Conservation (phyloP, 2,888 invertebrate species). For the Cantharis lateralis region DNA sequence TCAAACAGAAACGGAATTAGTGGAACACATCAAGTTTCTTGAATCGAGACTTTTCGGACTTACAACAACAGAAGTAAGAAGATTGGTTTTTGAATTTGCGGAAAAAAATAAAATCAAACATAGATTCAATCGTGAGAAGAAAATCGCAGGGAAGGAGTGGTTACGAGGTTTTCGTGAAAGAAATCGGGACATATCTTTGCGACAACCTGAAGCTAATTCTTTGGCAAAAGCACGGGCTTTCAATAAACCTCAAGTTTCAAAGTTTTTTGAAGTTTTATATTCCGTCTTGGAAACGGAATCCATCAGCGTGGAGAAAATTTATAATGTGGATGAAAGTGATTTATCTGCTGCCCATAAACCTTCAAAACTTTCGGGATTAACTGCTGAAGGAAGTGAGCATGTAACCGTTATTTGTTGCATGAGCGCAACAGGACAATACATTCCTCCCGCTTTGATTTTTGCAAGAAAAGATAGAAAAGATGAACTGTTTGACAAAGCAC, state of each 20-base stretch:
- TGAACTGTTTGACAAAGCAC: slow-evolving; percentile 28
- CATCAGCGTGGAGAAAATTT: too few relatives aligned
- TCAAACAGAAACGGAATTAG: too few relatives aligned
- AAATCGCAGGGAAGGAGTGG: background rate
- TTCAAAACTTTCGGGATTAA: background rate
- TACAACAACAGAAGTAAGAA: background rate
- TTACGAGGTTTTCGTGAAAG: background rate
- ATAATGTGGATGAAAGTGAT: background rate
- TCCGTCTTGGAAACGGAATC: too few relatives aligned
- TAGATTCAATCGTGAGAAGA: background rate
- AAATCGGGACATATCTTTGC: background rate
- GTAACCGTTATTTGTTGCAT: slow-evolving; percentile 25
- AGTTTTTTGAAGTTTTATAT: background rate
- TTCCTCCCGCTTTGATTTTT: slow-evolving; percentile 38
- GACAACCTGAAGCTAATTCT: background rate
- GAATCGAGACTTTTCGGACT: slow-evolving; percentile 17
- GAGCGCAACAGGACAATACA: slow-evolving; percentile 31
- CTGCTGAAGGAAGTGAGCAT: background rate
- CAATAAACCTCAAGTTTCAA: background rate
- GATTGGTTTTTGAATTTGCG: background rate
- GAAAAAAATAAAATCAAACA: slow-evolving; percentile 4
- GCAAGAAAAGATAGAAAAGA: slow-evolving; percentile 34
- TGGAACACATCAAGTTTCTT: background rate
- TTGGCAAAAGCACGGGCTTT: background rate
- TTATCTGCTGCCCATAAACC: background rate